Base-by-base conservation (phyloP, 2,888 invertebrate species). In the Lasioglossum villosulum region DNA sequence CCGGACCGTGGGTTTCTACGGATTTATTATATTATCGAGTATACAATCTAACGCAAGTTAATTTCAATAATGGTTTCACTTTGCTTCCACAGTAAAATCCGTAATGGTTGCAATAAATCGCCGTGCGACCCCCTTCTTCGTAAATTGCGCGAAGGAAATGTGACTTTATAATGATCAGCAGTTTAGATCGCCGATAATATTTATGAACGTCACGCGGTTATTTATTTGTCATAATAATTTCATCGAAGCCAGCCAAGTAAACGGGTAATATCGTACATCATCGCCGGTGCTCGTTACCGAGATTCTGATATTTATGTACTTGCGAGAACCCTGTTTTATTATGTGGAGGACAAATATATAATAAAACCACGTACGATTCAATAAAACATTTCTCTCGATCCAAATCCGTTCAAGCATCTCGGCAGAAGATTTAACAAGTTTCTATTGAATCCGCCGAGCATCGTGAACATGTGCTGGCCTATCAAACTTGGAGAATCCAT, bases 251-350 rank as follows among this genome's bases (percentile, higher is more conserved):
- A 23, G 66, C 30, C 30, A 34, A 66, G 66, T 66, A 66, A 66
- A 66, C 66, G 66, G 66, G 66, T 34, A 66, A 66, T 66, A 66
- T 34, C 66, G 66, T 66, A 34, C 23, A 66, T 66, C 66, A 66
- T 66, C 66, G 34, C 23, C 34, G 66, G 16, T 2, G 34, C 34
- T 66, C 19, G 8, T 66, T 66, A 66, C 34, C 34, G 19, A 30
- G 34, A 19, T 19, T 19, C 66, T 8, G 66, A 23, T 66, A 66
- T 66, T 66, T 66, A 66, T 66, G 34, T 34, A 23, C 19, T 66
- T 1, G 19, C 16, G 34, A 10, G 34, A 23, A 2, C 14, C 27
- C 30, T 2, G 2, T 66, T 63, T 63, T 66, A 66, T 66, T 66
- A 19, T 8, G 30, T 8, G 3, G 6, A 23, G 6, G 34, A 66